These are phyloP conservation scores for Acanthurus leucopareius DNA, from an alignment of 2,797 vertebrate genomes.

Conservation along the genomic window DNA sequence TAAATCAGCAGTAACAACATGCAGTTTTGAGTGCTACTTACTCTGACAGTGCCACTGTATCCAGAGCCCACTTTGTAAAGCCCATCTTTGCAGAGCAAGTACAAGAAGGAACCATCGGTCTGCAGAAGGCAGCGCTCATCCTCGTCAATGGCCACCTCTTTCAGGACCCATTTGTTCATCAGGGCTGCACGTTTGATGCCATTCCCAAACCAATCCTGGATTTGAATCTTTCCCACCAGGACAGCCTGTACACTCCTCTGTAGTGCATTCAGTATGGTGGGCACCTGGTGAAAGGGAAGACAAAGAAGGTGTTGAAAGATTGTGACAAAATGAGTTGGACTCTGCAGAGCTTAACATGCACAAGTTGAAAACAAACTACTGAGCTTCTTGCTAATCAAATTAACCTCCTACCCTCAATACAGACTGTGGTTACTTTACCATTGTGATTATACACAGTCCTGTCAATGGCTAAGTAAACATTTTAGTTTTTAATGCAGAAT, in stretches of 20 bases:
- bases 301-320: neutral
- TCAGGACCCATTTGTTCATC: conserved; percentile 98
- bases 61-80: conserved; percentile 99
- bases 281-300: conserved; percentile 87
- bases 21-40: conserved; percentile 56
- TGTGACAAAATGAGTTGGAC: neutral
- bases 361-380: neutral
- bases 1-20: neutral
- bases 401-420: too few species aligned
- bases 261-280: conserved; percentile 96
- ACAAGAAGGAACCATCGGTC: conserved; percentile 98
- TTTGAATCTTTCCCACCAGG: conserved; percentile 98
- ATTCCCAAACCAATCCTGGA: conserved; percentile 99
- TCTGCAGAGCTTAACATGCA: neutral
- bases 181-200: conserved; percentile 98
- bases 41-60: conserved; percentile 98
- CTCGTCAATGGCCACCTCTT: conserved; percentile 95
- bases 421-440: conserved; percentile 12
- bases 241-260: conserved; percentile 99
- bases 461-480: conserved; percentile 13
- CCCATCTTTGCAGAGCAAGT: conserved; percentile 98
- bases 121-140: conserved; percentile 97
- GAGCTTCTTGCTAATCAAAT: neutral
- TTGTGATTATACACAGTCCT: conserved; percentile 62
- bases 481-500: too few species aligned